Conservation (phyloP, 2,888 invertebrate genomes). For the Mechanitis mazaeus region DNA sequence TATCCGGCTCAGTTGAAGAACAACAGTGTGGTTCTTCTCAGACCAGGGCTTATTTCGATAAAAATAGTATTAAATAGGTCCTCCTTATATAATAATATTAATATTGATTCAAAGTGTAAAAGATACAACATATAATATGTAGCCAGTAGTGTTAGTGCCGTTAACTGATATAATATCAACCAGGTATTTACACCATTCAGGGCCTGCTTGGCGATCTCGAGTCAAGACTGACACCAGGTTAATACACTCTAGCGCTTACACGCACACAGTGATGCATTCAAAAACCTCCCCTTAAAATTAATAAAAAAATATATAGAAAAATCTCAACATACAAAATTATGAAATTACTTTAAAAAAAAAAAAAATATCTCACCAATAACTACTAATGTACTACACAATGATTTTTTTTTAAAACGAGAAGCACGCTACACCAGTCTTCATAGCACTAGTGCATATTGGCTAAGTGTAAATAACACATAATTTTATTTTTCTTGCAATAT, state of each 20-base stretch:
- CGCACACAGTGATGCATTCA: conserved; percentile 36
- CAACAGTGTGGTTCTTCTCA: too few relatives aligned
- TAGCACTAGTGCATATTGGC: not conserved
- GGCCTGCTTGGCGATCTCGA: conserved; percentile 73
- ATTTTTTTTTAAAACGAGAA: not conserved
- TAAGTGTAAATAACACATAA: not conserved
- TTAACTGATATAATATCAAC: conserved; percentile 66
- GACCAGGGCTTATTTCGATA: too few relatives aligned
- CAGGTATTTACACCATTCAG: conserved; percentile 75
- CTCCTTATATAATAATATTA: too few relatives aligned
- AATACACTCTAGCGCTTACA: conserved; percentile 56
- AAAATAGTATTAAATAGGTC: too few relatives aligned
- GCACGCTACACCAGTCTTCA: not conserved
- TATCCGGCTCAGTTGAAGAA: too few relatives aligned
- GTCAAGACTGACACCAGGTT: conserved; percentile 72
- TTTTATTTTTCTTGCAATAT: not conserved
- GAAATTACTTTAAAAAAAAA: too few relatives aligned
- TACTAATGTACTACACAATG: not conserved
- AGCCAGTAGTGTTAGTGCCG: conserved; percentile 50
- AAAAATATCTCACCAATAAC: too few relatives aligned
- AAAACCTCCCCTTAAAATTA: not conserved
- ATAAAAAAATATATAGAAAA: not conserved
- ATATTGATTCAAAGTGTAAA: too few relatives aligned
- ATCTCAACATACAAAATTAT: not conserved
- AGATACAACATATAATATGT: not conserved